These are phyloP conservation scores for Drosophila picticornis DNA, from an alignment of 2,888 invertebrate species.

Conservation along the genomic window DNA sequence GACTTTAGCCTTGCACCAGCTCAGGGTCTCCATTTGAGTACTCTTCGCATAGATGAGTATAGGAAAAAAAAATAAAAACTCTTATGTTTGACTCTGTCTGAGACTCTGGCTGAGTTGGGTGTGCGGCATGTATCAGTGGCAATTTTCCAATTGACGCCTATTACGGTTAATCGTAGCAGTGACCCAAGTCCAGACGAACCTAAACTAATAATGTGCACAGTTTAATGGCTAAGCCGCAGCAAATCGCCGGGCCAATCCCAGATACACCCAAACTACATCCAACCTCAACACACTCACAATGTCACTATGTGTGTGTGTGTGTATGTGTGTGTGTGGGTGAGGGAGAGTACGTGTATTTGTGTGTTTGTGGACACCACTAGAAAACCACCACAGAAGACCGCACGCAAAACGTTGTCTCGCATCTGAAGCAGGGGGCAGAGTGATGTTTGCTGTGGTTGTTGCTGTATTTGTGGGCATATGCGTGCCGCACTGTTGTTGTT, in stretches of 20 bases:
- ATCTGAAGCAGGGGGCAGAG: not conserved
- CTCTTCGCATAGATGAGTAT: not conserved
- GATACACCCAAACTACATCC: slow-evolving; percentile 10
- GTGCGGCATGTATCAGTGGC: slow-evolving; percentile 70
- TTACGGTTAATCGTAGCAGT: slow-evolving; percentile 79
- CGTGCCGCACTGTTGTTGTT: not conserved
- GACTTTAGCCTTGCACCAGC: slow-evolving; percentile 31
- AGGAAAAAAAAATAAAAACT: not conserved
- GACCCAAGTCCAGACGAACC: slow-evolving; percentile 81
- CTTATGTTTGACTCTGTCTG: slow-evolving; percentile 12
- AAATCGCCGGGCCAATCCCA: slow-evolving; percentile 59
- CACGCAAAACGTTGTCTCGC: slow-evolving; percentile 49
- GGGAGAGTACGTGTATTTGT: not conserved
- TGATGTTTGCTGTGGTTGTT: not conserved
- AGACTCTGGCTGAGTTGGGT: slow-evolving; percentile 24
- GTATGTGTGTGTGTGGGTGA: not conserved
- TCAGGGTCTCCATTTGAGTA: slow-evolving; percentile 21
- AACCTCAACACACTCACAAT: slow-evolving; percentile 13
- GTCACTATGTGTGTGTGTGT: not conserved
- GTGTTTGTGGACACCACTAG: slow-evolving; percentile 33
- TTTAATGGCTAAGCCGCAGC: slow-evolving; percentile 78
- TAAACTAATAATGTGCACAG: slow-evolving; percentile 80
- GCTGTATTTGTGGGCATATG: slow-evolving; percentile 1
- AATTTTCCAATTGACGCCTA: slow-evolving; percentile 81
- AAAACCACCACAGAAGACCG: slow-evolving; percentile 57